These are phyloP conservation scores for Drosophila mauritiana DNA, from an alignment of 1,140 invertebrate genomes.

Conservation along the genomic window DNA sequence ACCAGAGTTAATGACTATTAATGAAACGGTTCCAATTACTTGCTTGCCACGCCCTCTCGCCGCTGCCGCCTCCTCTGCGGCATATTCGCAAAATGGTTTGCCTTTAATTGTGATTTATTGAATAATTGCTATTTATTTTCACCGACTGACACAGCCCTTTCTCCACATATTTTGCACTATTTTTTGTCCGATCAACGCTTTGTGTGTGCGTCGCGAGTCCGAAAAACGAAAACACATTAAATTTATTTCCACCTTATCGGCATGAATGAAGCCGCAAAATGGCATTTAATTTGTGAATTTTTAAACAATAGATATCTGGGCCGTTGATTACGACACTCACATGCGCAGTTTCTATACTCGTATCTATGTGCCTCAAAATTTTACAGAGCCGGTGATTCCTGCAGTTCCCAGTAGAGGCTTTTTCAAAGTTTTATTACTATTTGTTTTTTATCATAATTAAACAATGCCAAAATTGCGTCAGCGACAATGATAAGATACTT, in stretches of 20 bases:
- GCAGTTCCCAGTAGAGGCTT: slow-evolving; percentile 18
- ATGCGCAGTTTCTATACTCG: slow-evolving; percentile 12
- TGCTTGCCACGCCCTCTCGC: slow-evolving; percentile 23
- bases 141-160: neutral
- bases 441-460: slow-evolving; percentile 79
- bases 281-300: slow-evolving; percentile 77
- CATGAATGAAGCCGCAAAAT: slow-evolving; percentile 78
- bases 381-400: slow-evolving; percentile 61
- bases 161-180: slow-evolving; percentile 24
- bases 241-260: slow-evolving; percentile 72
- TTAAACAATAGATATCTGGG: slow-evolving; percentile 71
- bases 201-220: slow-evolving; percentile 23
- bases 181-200: slow-evolving; percentile 12
- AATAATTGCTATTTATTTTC: slow-evolving; percentile 13
- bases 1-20: slow-evolving; percentile 55
- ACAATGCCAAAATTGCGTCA: slow-evolving; percentile 68
- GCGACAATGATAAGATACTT: slow-evolving; percentile 52
- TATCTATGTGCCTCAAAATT: slow-evolving; percentile 48
- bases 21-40: slow-evolving; percentile 51
- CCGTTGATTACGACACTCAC: slow-evolving; percentile 37
- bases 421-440: slow-evolving; percentile 61
- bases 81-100: slow-evolving; percentile 36
- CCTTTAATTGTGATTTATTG: slow-evolving; percentile 68
- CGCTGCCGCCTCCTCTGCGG: slow-evolving; percentile 22
- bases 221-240: slow-evolving; percentile 68